These are phyloP conservation scores for Pelmatolapia mariae DNA, from an alignment of 2,113 vertebrate species.

Conservation along the genomic window DNA sequence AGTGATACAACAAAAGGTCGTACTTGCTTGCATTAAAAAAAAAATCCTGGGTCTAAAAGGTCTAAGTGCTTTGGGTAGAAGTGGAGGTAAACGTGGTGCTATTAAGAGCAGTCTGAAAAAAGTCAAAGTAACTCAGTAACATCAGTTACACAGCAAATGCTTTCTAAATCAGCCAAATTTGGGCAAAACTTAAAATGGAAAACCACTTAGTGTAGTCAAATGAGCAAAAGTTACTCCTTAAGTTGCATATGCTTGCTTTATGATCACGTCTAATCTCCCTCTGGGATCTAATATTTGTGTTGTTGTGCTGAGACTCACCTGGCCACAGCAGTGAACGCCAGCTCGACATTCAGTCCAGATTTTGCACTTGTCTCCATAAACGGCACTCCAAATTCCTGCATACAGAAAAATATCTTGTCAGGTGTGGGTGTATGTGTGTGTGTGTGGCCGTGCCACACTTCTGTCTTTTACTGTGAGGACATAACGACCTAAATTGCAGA, in stretches of 20 bases:
- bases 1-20: background rate
- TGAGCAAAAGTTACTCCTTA: background rate
- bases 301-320: conserved; percentile 77
- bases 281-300: background rate
- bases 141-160: background rate
- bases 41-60: background rate
- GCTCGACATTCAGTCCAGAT: conserved; percentile 88
- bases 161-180: background rate
- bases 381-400: conserved; percentile 88
- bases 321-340: conserved; percentile 90
- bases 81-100: background rate
- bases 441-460: background rate
- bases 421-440: background rate
- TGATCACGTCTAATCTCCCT: background rate
- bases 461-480: background rate
- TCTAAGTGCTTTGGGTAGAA: background rate
- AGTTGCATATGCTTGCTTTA: background rate
- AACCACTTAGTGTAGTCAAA: background rate
- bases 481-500: background rate
- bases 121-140: background rate
- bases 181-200: background rate
- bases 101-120: background rate
- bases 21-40: background rate
- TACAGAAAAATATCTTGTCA: background rate
- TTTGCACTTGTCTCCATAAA: conserved; percentile 97